phyloP scores from a whole-genome alignment of 2,888 invertebrate genomes.

The Hyppa rectilinea region DNA sequence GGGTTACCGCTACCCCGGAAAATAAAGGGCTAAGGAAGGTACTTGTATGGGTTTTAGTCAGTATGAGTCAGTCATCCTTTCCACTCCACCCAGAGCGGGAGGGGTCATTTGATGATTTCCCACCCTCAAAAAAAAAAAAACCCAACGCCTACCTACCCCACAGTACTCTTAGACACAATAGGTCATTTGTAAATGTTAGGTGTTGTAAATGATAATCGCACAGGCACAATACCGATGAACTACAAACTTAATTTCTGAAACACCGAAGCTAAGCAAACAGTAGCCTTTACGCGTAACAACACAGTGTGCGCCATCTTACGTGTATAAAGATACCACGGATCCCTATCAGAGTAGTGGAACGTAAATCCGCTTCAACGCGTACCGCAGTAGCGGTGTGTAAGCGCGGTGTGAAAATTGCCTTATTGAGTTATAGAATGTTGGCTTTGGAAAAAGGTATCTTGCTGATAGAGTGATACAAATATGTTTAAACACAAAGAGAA shows the following conservation, averaged over 20 bases:
- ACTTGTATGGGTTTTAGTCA: too few species aligned
- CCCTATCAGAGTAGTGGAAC: slow-evolving; percentile 22
- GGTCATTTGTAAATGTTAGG: background rate
- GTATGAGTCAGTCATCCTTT: too few species aligned
- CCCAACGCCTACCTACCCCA: too few species aligned
- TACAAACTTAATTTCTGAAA: background rate
- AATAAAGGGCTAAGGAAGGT: too few species aligned
- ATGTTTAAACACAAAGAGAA: background rate
- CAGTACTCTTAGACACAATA: too few species aligned
- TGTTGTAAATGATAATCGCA: too few species aligned
- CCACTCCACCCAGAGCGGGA: too few species aligned
- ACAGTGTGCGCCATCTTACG: slow-evolving; percentile 20
- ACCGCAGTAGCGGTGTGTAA: slow-evolving; percentile 28
- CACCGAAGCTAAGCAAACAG: slow-evolving; percentile 4
- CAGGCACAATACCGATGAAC: background rate
- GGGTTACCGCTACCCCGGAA: too few species aligned
- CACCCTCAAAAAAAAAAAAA: too few species aligned
- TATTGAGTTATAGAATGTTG: background rate
- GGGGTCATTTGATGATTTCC: too few species aligned
- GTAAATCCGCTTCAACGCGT: slow-evolving; percentile 33
- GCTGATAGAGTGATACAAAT: background rate
- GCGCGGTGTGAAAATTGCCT: slow-evolving; percentile 15
- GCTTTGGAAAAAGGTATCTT: background rate
- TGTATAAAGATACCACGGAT: slow-evolving; percentile 28
- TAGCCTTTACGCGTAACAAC: slow-evolving; percentile 9